Evolutionary conservation across 2,113 vertebrate genomes (phyloP).

Genomic region (Hippocampus zosterae): DNA sequence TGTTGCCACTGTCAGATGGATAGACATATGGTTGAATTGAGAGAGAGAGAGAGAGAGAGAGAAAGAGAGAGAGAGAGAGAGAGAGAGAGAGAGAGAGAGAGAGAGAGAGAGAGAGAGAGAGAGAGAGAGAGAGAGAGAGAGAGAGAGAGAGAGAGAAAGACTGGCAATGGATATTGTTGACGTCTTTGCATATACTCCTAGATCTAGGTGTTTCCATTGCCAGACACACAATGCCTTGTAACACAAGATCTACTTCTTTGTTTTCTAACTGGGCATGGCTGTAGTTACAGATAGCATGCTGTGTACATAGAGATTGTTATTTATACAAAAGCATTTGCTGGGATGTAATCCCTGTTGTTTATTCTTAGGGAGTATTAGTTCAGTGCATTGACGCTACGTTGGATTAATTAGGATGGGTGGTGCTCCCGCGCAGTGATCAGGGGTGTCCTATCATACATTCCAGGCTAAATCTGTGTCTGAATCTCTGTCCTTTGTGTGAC

Average conservation of each 20-base stretch:
- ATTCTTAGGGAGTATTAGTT: background rate
- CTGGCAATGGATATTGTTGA: background rate
- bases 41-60: too few species aligned
- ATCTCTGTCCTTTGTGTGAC: background rate
- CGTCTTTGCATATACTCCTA: background rate
- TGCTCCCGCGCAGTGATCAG: too few species aligned
- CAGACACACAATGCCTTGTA: background rate
- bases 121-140: background rate
- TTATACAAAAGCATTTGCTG: background rate
- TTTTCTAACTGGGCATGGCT: conserved; percentile 5
- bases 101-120: too few species aligned
- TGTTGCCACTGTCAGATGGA: conserved; percentile 9
- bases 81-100: too few species aligned
- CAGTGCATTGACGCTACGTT: background rate
- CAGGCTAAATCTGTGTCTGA: background rate
- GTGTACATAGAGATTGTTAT: background rate
- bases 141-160: background rate
- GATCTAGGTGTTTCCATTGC: background rate
- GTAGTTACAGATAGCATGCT: background rate
- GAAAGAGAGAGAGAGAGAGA: too few species aligned
- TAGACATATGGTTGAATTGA: background rate
- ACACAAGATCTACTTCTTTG: background rate
- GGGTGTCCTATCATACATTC: background rate
- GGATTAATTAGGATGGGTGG: background rate
- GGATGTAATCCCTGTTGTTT: background rate